phyloP scores from a whole-genome alignment of 2,888 invertebrate species.

The Troides oblongomaculatus region DNA sequence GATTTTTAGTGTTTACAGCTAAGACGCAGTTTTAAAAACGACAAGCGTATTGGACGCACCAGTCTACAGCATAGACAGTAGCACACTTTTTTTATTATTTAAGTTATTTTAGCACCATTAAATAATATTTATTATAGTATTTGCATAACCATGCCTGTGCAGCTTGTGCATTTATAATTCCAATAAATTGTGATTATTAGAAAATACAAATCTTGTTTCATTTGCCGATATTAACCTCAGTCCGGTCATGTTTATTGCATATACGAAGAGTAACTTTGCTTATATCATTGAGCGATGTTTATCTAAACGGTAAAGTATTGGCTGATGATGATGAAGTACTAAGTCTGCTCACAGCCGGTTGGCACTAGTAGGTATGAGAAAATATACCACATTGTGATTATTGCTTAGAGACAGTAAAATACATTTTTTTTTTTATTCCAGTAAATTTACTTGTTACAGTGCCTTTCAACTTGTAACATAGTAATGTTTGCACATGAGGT shows the following conservation, averaged over 20 bases:
- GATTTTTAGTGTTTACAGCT: conserved; percentile 33
- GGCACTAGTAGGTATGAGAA: too few species aligned
- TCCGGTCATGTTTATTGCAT: neutral
- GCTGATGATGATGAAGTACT: too few species aligned
- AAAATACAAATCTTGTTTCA: conserved; percentile 35
- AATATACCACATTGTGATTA: too few species aligned
- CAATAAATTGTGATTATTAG: conserved; percentile 77
- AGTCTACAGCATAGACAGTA: conserved; percentile 68
- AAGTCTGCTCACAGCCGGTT: too few species aligned
- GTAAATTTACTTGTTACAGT: too few species aligned
- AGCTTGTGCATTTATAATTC: conserved; percentile 77
- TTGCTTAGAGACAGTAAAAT: too few species aligned
- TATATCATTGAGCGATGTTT: neutral
- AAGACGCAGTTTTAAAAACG: conserved; percentile 47
- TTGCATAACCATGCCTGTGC: conserved; percentile 67
- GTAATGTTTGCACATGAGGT: too few species aligned
- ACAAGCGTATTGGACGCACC: conserved; percentile 64
- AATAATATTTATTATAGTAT: conserved; percentile 69
- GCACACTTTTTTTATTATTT: conserved; percentile 59
- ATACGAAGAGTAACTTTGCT: neutral
- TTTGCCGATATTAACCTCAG: conserved; percentile 1
- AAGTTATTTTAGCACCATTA: conserved; percentile 69
- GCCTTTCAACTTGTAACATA: too few species aligned
- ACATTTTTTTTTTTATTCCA: too few species aligned
- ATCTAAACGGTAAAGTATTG: too few species aligned